A percentile compares a stretch with the other conserved stretches of the same genome.
phyloP scores from a whole-genome alignment of 2,888 invertebrate genomes.

The Sesia apiformis region DNA sequence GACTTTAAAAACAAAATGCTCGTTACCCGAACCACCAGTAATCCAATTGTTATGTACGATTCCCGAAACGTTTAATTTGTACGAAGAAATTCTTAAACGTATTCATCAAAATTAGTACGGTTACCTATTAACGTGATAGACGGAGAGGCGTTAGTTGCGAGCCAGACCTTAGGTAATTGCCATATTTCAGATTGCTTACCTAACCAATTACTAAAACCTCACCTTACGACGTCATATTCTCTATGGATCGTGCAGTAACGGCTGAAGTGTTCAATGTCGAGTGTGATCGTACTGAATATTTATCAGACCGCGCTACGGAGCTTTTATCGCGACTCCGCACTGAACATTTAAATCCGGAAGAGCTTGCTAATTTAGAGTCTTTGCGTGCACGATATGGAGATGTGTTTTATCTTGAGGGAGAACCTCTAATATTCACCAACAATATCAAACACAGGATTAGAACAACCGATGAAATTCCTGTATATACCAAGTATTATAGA shows the following conservation, averaged over 20 bases:
- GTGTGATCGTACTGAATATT: conserved; percentile 3
- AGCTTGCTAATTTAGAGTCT: conserved; percentile 13
- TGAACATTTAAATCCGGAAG: conserved; percentile 20
- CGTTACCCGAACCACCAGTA: conserved; percentile 6
- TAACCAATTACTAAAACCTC: conserved; percentile 14
- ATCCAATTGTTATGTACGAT: conserved; percentile 11
- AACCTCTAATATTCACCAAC: conserved; percentile 9
- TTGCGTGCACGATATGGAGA: conserved; percentile 12
- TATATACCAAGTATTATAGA: conserved; percentile 11
- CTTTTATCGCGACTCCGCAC: conserved; percentile 17
- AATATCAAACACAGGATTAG: conserved; percentile 8
- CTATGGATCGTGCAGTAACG: conserved; percentile 5
- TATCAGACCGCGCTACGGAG: conserved; percentile 4
- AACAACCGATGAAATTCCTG: conserved; percentile 10
- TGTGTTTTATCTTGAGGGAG: conserved; percentile 13
- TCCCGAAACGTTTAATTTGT: conserved; percentile 15
- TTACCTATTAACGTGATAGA: conserved; percentile 11
- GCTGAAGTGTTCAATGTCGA: conserved; percentile 6
- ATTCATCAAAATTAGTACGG: conserved; percentile 12
- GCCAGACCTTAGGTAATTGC: conserved; percentile 16
- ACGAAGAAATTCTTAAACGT: conserved; percentile 18
- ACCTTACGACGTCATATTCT: conserved; percentile 8
- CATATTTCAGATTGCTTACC: conserved; percentile 15
- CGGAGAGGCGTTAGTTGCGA: conserved; percentile 11
- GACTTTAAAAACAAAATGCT: conserved; percentile 12